A percentile compares a stretch with the other conserved stretches of the same genome.
These are phyloP conservation scores for Sterna hirundo DNA, from an alignment of 2,113 vertebrate genomes.

Conservation along the genomic window DNA sequence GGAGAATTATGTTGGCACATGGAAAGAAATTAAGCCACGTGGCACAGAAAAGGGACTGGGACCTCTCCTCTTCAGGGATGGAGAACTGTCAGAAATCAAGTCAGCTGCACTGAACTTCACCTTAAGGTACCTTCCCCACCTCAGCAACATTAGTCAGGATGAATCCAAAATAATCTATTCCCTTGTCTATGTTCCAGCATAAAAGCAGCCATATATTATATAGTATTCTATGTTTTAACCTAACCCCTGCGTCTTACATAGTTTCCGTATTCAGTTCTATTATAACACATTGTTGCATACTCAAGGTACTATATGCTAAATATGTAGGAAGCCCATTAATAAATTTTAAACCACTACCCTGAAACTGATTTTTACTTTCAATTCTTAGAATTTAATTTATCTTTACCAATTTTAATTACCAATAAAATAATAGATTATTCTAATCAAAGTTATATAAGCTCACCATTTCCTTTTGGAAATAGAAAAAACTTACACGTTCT, in stretches of 20 bases:
- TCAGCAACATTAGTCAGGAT: neutral
- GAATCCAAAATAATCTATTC: neutral
- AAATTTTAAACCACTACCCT: neutral
- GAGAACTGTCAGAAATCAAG: neutral
- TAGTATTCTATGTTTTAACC: rapidly evolving
- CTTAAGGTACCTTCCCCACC: neutral
- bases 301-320: neutral
- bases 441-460: neutral
- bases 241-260: neutral
- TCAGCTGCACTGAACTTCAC: neutral
- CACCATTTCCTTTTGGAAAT: neutral
- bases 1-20: neutral
- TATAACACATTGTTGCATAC: neutral
- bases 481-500: neutral
- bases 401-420: neutral
- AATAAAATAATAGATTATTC: neutral
- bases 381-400: neutral
- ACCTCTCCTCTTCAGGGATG: neutral
- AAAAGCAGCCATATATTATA: neutral
- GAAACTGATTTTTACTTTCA: neutral
- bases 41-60: neutral
- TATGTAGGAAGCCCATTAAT: neutral
- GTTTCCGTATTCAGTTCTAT: neutral
- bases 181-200: neutral
- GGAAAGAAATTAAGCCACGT: neutral